Evolutionary conservation across 2,113 vertebrate species (phyloP).

Genomic region (Peucedramus taeniatus): DNA sequence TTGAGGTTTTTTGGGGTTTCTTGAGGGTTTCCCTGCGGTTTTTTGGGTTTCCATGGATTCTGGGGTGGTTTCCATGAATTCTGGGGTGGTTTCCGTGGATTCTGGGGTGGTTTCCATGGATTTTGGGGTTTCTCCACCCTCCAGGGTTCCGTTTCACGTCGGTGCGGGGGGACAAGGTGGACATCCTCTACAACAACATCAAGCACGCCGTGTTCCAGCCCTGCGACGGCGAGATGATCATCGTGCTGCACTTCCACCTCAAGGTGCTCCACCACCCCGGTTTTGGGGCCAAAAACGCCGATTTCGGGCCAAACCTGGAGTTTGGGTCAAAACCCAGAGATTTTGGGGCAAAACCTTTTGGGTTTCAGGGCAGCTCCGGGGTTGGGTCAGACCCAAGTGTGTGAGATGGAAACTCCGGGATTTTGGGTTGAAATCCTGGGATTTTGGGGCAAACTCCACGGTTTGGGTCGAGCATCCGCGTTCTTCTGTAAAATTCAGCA

Average conservation of each 20-base stretch:
- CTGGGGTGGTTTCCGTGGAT: accelerated
- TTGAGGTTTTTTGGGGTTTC: too few species aligned
- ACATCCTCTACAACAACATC: neutral
- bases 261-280: too few species aligned
- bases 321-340: too few species aligned
- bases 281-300: accelerated
- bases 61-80: accelerated
- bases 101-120: accelerated
- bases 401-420: too few species aligned
- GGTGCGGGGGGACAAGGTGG: neutral
- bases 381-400: too few species aligned
- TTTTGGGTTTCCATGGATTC: neutral
- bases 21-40: accelerated
- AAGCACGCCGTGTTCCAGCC: neutral
- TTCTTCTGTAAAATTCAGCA: too few species aligned
- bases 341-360: too few species aligned
- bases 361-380: too few species aligned
- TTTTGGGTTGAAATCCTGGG: too few species aligned
- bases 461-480: too few species aligned
- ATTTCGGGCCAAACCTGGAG: too few species aligned
- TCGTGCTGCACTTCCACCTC: neutral
- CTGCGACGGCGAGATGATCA: neutral
- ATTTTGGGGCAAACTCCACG: too few species aligned
- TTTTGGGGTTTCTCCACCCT: accelerated
- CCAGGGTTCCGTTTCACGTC: neutral